Conservation (phyloP, 35 echinoderm and acorn worm species). For the Amphiura filiformis region DNA sequence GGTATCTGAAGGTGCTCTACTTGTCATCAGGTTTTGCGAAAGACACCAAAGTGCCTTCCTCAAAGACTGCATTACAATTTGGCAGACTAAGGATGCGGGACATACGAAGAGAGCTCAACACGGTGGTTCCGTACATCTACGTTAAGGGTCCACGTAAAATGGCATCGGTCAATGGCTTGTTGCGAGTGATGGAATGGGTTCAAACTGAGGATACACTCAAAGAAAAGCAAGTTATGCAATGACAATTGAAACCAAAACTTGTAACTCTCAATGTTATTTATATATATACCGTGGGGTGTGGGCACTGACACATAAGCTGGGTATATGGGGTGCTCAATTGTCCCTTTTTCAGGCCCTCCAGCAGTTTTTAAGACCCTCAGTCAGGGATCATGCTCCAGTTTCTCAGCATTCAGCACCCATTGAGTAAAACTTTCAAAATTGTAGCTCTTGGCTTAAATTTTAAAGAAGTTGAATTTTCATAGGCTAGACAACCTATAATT, state of each 20-base stretch:
- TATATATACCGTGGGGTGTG: background rate
- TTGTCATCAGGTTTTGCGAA: background rate
- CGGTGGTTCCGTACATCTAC: constrained; percentile 35
- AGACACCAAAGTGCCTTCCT: constrained; percentile 8
- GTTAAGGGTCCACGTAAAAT: constrained; percentile 1
- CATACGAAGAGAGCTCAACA: constrained; percentile 43
- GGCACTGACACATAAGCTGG: too few relatives aligned
- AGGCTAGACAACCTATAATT: too few relatives aligned
- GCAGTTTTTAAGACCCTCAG: too few relatives aligned
- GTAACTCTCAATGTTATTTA: background rate
- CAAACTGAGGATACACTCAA: background rate
- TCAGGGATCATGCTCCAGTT: too few relatives aligned
- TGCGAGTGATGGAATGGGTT: constrained; percentile 65
- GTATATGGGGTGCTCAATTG: too few relatives aligned
- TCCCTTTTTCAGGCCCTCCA: too few relatives aligned
- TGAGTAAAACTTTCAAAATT: too few relatives aligned
- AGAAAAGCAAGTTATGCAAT: background rate
- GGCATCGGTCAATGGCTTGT: constrained; percentile 1
- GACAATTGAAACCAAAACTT: background rate
- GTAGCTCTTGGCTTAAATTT: too few relatives aligned
- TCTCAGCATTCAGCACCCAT: too few relatives aligned
- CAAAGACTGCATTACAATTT: constrained; percentile 13
- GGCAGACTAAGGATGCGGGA: constrained; percentile 45
- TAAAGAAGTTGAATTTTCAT: too few relatives aligned
- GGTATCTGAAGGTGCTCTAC: constrained; percentile 18